A percentile compares a stretch with the other conserved stretches of the same genome.
These are phyloP conservation scores for Prenolepis imparis DNA, from an alignment of 2,888 invertebrate species.

Conservation along the genomic window DNA sequence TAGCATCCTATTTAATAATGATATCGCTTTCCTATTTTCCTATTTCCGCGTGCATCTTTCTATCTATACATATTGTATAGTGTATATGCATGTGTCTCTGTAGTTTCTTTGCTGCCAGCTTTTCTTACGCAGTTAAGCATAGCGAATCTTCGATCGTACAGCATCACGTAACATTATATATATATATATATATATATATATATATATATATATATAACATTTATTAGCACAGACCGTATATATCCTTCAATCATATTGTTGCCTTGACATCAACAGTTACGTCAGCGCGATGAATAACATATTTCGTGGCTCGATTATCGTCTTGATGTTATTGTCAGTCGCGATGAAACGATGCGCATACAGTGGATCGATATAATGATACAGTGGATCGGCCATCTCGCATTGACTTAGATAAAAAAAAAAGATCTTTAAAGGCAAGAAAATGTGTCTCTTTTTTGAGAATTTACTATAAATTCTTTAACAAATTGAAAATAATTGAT, in stretches of 20 bases:
- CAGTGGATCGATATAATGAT: neutral
- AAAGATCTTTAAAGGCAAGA: no score
- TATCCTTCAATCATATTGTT: slow-evolving; percentile 61
- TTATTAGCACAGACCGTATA: slow-evolving; percentile 59
- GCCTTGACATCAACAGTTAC: slow-evolving; percentile 71
- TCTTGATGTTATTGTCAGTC: slow-evolving; percentile 36
- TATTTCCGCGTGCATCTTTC: neutral
- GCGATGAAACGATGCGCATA: neutral
- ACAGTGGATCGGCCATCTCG: neutral
- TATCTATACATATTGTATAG: no score
- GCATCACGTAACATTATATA: slow-evolving; percentile 29
- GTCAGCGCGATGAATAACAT: slow-evolving; percentile 62
- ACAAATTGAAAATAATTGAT: no score
- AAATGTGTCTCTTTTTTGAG: no score
- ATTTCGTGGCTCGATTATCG: slow-evolving; percentile 64
- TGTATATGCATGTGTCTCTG: no score
- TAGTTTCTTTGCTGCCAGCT: neutral
- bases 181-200: slow-evolving; percentile 1
- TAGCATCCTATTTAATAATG: no score
- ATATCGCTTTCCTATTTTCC: no score
- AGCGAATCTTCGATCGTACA: slow-evolving; percentile 2
- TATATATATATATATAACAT: slow-evolving; percentile 19
- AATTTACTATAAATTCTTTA: no score
- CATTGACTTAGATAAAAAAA: neutral
- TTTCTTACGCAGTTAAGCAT: neutral